Evolutionary conservation across 2,113 vertebrate species (phyloP), one percentile per base, ranked within the genome.

Genomic region (Plotosus lineatus): DNA sequence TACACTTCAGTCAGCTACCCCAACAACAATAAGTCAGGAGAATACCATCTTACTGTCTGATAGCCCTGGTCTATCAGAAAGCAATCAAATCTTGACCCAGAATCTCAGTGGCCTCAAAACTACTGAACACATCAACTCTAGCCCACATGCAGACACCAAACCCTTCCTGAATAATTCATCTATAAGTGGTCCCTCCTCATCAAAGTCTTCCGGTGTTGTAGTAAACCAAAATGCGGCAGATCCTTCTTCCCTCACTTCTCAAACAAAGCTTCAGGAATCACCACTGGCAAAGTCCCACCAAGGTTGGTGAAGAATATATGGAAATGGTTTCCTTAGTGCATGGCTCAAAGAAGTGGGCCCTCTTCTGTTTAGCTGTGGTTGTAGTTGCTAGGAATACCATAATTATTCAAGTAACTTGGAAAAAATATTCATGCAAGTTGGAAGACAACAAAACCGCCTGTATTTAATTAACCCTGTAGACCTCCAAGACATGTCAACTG

Each of bases 291-390:
- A 89, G 88, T 90, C 89, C 87, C 88, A 91, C 90, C 87, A 85
- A 87, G 93, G 93, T 94, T 93, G 92, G 93, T 94, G 92, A 88
- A 88, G 81, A 85, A 77, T 85, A 73, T 83, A 77, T 82, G 83
- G 40, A 84, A 84, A 82, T 74, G 74, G 66, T 82, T 83, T 82
- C 78, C 78, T 58, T 83, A 78, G 51, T 79, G 86, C 87, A 86
- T 86, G 84, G 79, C 85, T 86, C 83, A 46, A 60, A 83, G 79
- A 40, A 73, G 72, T 86, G 82, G 58, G 83, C 84, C 84, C 21
- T 72, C 81, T 72, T 63, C 75, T 83, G 81, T 55, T 74, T 85
- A 82, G 19, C 61, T 78, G 51, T 84, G 17, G 79, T 63, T 85
- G 26, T 83, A 75, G 23, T 60, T 72, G 56, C 72, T 63, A 42